These are phyloP conservation scores for Notiomystis cincta DNA, from an alignment of 2,113 vertebrate species.

Conservation along the genomic window DNA sequence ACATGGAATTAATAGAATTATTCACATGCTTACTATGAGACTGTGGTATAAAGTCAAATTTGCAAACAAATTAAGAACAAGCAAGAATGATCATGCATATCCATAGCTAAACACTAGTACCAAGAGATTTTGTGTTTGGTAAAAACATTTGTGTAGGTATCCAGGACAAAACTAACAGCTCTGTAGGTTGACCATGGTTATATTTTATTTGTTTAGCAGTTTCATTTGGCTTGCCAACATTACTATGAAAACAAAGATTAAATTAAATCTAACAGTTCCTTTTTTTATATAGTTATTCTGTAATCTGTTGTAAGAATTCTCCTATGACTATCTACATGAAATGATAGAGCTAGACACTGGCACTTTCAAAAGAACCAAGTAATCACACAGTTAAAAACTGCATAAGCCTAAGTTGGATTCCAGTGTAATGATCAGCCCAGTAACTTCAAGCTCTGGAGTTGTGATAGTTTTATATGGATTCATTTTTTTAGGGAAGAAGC, in stretches of 20 bases:
- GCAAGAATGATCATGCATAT: neutral
- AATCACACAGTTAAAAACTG: neutral
- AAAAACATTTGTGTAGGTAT: neutral
- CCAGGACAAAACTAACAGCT: neutral
- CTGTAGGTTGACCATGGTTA: neutral
- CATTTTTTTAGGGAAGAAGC: too few species aligned
- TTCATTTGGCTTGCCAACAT: neutral
- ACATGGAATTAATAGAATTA: neutral
- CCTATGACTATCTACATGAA: neutral
- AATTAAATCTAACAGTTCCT: neutral
- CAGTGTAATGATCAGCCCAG: neutral
- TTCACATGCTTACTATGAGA: neutral
- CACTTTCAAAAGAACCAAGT: neutral
- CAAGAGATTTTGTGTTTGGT: neutral
- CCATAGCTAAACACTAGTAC: neutral
- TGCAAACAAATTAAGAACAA: neutral
- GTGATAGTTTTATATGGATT: too few species aligned
- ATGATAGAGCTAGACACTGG: neutral
- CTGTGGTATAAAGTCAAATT: neutral
- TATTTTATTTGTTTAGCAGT: neutral
- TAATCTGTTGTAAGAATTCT: neutral
- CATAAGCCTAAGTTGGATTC: neutral
- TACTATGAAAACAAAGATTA: neutral
- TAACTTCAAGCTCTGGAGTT: neutral
- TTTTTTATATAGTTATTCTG: neutral